A percentile compares a stretch with the other conserved stretches of the same genome.
phyloP scores from a whole-genome alignment of 1,140 invertebrate genomes.

The Andricus grossulariae region DNA sequence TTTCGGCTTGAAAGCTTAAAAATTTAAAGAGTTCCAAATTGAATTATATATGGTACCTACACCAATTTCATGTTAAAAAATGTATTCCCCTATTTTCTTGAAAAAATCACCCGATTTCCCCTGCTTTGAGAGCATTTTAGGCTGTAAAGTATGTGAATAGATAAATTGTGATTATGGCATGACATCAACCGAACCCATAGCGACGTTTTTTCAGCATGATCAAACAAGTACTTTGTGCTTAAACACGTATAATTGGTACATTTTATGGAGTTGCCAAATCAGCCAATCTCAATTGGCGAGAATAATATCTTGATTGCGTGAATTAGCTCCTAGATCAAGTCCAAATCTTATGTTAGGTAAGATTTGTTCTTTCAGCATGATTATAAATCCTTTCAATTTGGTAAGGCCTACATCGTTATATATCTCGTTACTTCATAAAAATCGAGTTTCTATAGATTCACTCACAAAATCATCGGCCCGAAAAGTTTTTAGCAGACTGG shows the following conservation, averaged over 20 bases:
- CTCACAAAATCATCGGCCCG: not conserved
- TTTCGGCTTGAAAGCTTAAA: no score
- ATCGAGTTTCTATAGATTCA: no score
- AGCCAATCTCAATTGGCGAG: conserved; percentile 19
- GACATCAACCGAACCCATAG: not conserved
- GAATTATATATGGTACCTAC: no score
- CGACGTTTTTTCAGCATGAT: conserved; percentile 21
- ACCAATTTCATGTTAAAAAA: no score
- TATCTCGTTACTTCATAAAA: not conserved
- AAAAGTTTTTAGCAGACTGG: not conserved
- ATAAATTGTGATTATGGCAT: not conserved
- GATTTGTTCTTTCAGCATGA: not conserved
- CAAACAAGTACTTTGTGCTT: conserved; percentile 2
- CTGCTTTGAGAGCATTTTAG: no score
- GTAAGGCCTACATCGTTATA: not conserved
- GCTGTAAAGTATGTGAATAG: not conserved
- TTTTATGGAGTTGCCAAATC: conserved; percentile 25
- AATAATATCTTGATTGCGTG: conserved; percentile 26
- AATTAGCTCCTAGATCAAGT: not conserved
- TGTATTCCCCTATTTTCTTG: no score
- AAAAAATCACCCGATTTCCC: no score
- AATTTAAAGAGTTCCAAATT: no score
- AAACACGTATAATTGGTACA: conserved; percentile 17
- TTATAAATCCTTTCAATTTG: not conserved
- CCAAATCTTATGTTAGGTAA: conserved; percentile 3